A percentile compares a stretch with the other conserved stretches of the same genome.
phyloP scores from a whole-genome alignment of 2,888 invertebrate genomes.

The Endomychus coccineus region DNA sequence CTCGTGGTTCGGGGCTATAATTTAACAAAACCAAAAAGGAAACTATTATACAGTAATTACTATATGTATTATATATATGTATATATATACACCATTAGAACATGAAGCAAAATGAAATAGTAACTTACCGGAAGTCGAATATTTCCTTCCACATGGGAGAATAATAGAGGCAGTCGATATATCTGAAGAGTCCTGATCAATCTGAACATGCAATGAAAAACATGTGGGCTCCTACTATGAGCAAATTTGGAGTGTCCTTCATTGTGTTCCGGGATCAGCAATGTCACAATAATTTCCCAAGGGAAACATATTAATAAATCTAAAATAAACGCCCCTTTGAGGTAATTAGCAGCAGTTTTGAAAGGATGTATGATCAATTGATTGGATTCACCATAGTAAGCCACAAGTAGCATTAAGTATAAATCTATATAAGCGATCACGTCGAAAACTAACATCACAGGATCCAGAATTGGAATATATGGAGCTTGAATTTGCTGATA shows the following conservation, averaged over 20 bases:
- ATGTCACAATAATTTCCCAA: conserved; percentile 42
- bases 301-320: conserved; percentile 48
- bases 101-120: no score
- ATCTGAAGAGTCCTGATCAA: conserved; percentile 46
- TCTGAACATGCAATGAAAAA: conserved; percentile 38
- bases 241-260: conserved; percentile 40
- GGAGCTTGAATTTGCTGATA: conserved; percentile 10
- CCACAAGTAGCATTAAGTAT: conserved; percentile 48
- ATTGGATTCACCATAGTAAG: conserved; percentile 47
- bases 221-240: conserved; percentile 32
- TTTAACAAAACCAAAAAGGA: no score
- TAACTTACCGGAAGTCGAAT: conserved; percentile 45
- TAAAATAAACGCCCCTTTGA: conserved; percentile 44
- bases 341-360: conserved; percentile 47
- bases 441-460: conserved; percentile 35
- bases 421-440: conserved; percentile 46
- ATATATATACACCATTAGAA: no score
- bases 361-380: conserved; percentile 50
- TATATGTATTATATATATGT: no score
- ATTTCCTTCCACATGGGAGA: conserved; percentile 45
- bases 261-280: conserved; percentile 41
- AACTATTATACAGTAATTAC: no score
- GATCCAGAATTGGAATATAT: conserved; percentile 8
- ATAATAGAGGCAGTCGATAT: conserved; percentile 44
- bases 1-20: no score